Conservation (phyloP, 2,888 invertebrate species). For the Campoplex nolae region DNA sequence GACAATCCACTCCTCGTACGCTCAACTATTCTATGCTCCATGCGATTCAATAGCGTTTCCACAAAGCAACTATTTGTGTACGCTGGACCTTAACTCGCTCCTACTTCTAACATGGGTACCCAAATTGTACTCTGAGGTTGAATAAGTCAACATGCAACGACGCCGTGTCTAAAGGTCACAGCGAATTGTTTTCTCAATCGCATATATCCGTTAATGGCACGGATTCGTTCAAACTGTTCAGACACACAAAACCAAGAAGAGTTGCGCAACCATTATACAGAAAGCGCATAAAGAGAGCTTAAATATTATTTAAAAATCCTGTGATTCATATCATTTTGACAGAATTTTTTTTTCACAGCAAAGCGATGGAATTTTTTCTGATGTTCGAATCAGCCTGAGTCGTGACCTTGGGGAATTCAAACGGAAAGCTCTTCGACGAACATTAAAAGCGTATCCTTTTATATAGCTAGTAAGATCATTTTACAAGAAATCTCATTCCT, state of each 20-base stretch:
- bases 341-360: slow-evolving; percentile 65
- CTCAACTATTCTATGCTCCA: slow-evolving; percentile 14
- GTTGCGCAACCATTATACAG: background rate
- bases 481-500: background rate
- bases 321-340: background rate
- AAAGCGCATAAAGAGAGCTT: background rate
- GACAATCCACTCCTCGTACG: background rate
- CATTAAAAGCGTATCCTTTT: slow-evolving; percentile 82
- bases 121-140: background rate
- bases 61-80: background rate
- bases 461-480: background rate
- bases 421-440: slow-evolving; percentile 59
- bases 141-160: background rate
- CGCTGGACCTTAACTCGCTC: background rate
- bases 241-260: background rate
- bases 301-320: background rate
- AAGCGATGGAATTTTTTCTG: slow-evolving; percentile 72
- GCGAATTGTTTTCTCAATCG: background rate
- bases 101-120: background rate
- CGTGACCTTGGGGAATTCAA: slow-evolving; percentile 68
- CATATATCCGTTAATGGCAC: background rate
- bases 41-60: slow-evolving; percentile 16
- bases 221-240: background rate
- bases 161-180: background rate
- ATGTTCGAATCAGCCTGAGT: slow-evolving; percentile 71